Conservation (phyloP, 2,113 vertebrate genomes). For the Indicator indicator region DNA sequence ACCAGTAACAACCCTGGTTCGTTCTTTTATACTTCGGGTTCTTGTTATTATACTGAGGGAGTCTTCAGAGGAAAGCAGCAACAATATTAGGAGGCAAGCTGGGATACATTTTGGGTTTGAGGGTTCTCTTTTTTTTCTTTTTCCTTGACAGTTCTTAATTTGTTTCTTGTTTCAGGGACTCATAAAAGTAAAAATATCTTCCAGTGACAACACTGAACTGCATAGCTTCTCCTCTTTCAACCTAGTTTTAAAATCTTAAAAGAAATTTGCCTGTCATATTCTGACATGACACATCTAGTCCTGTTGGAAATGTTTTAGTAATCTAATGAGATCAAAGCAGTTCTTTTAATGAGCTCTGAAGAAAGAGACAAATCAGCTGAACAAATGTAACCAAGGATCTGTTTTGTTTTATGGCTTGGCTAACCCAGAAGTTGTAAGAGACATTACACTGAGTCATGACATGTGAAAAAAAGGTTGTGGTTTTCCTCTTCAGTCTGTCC, state of each 20-base stretch:
- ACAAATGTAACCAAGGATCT: constrained; percentile 30
- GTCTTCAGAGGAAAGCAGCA: constrained; percentile 8
- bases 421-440: constrained; percentile 14
- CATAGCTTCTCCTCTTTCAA: constrained; percentile 51
- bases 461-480: background rate
- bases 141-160: constrained; percentile 66
- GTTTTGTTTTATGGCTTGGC: constrained; percentile 43
- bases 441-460: background rate
- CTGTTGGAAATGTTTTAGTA: constrained; percentile 34
- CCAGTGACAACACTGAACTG: constrained; percentile 36
- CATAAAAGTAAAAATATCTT: constrained; percentile 73
- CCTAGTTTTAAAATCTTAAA: constrained; percentile 57
- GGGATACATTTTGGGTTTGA: constrained; percentile 30
- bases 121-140: background rate
- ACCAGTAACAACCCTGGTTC: background rate
- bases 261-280: constrained; percentile 59
- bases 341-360: constrained; percentile 33
- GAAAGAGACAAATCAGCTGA: constrained; percentile 36
- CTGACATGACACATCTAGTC: constrained; percentile 57
- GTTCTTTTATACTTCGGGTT: constrained; percentile 25
- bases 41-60: constrained; percentile 9
- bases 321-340: constrained; percentile 38
- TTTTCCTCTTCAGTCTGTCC: background rate
- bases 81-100: constrained; percentile 52
- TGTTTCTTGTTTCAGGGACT: constrained; percentile 68